phyloP scores from a whole-genome alignment of 2,888 invertebrate genomes.

The Crocallis elinguaria region DNA sequence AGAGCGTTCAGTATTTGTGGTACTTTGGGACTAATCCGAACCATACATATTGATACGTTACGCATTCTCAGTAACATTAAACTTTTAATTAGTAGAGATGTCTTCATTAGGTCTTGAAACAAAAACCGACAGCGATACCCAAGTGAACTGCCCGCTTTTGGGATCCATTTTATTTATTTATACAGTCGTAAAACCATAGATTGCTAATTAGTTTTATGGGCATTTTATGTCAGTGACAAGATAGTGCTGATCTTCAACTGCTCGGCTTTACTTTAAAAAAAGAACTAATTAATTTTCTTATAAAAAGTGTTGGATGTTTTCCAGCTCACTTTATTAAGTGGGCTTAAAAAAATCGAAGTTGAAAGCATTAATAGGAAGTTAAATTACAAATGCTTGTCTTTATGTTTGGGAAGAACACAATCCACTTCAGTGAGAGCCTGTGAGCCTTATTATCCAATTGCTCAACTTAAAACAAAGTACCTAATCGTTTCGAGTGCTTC shows the following conservation, averaged over 20 bases:
- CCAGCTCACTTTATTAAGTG: constrained; percentile 2
- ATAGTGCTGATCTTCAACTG: constrained; percentile 44
- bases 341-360: too few relatives aligned
- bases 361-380: too few relatives aligned
- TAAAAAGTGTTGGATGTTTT: constrained; percentile 12
- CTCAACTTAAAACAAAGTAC: constrained; percentile 7
- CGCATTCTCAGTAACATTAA: constrained; percentile 53
- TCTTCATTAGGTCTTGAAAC: constrained; percentile 60
- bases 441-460: constrained; percentile 6
- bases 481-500: constrained; percentile 11
- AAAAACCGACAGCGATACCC: constrained; percentile 57
- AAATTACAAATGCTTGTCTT: too few relatives aligned
- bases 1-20: constrained; percentile 23
- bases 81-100: constrained; percentile 67
- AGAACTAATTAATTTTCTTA: constrained; percentile 12
- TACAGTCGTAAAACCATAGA: constrained; percentile 70
- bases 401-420: too few relatives aligned
- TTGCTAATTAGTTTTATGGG: constrained; percentile 79
- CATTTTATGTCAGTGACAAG: constrained; percentile 65
- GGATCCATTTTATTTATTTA: constrained; percentile 74
- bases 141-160: constrained; percentile 53
- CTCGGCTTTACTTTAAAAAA: constrained; percentile 9
- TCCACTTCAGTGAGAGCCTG: too few relatives aligned
- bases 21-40: constrained; percentile 23
- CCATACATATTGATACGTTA: constrained; percentile 62